phyloP scores from a whole-genome alignment of 2,797 vertebrate species.

The Gymnodraco acuticeps region DNA sequence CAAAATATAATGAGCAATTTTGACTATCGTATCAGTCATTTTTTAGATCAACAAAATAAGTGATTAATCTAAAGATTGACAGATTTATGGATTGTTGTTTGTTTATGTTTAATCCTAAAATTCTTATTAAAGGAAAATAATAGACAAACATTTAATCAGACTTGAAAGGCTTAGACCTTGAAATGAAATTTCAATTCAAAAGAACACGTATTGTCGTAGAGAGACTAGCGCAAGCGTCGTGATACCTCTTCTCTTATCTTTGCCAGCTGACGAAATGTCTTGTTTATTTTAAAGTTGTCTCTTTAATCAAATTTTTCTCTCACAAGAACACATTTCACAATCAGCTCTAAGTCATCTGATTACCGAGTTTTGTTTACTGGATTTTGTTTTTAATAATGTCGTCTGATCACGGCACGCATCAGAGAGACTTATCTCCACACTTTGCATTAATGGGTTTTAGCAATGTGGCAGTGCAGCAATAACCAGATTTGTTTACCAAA shows the following conservation, averaged over 20 bases:
- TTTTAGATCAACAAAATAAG: background rate
- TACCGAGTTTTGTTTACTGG: constrained; percentile 17
- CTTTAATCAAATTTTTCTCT: constrained; percentile 37
- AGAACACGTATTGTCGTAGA: background rate
- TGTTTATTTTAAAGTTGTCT: constrained; percentile 27
- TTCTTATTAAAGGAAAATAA: background rate
- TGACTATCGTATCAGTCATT: background rate
- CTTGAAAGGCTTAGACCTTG: constrained; percentile 8
- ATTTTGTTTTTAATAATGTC: constrained; percentile 51
- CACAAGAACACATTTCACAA: constrained; percentile 15
- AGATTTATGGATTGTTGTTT: too few relatives aligned
- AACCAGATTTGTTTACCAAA: constrained; percentile 14
- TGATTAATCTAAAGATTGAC: background rate
- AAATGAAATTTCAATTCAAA: background rate
- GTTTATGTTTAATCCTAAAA: too few relatives aligned
- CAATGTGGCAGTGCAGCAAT: background rate
- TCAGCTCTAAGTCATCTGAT: constrained; percentile 33
- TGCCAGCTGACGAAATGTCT: constrained; percentile 19
- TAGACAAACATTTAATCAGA: background rate
- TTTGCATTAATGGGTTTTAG: constrained; percentile 13
- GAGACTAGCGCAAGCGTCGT: background rate
- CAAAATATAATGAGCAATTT: background rate
- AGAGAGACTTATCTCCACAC: constrained; percentile 24
- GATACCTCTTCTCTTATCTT: background rate
- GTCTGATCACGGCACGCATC: constrained; percentile 31